Base-by-base conservation (phyloP, 92 coral and sea anemone genomes). In the Palythoa caribaeorum region DNA sequence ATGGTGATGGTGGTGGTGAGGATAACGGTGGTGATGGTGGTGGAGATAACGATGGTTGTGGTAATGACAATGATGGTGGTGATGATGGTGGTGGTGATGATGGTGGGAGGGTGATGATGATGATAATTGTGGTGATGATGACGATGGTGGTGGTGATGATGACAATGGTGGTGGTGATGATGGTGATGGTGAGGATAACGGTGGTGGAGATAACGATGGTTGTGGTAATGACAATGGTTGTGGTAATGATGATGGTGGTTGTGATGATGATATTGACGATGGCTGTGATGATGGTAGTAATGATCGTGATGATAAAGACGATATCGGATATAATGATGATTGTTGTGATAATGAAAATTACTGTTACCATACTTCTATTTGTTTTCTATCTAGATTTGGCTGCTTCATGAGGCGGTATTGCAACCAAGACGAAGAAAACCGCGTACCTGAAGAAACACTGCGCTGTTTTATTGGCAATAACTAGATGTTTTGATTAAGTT, bases 341-440 rank as follows among this genome's bases (percentile, higher is more conserved):
- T 44, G 50, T 44, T 5, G 5, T 44, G 5, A 2, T 44, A 8
- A 8, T 44, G 50, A 44, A 4, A 4, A 8, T 44, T 44, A 44
- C 50, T 44, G 50, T 44, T 44, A 44, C 50, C 50, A 1, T 40
- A 28, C 14, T 13, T 3, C 9, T 21, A 39, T 38, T 6, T 66
- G 1, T 59, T 51, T 66, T 81, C 19, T 2, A 63, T 15, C 17
- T 16, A 81, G 86, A 62, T 66, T 8, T 81, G 86, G 86, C 86
- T 81, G 6, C 73, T 81, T 12, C 76, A 66, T 19, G 86, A 81
- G 38, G 76, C 75, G 2, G 86, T 81, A 10, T 65, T 51, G 28
- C 76, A 81, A 17, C 86, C 75, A 68, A 68, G 16, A 17, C 40
- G 9, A 48, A 65, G 71, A 51, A 66, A 48, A 47, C 1, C 57